Conservation (phyloP, 2,113 vertebrate genomes). For the Tringa solitaria region DNA sequence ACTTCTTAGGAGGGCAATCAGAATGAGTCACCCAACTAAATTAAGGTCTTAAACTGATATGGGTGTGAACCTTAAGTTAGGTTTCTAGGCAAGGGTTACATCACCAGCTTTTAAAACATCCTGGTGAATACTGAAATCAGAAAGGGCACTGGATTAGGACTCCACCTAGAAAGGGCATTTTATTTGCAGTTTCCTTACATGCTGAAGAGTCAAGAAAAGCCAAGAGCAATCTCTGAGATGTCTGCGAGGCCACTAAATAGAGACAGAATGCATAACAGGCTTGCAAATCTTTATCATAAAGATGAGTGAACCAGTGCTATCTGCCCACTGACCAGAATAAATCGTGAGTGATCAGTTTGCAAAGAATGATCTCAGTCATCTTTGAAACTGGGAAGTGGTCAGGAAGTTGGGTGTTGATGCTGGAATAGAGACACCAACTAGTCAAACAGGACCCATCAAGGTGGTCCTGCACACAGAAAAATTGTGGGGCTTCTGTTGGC, state of each 20-base stretch:
- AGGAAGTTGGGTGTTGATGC: background rate
- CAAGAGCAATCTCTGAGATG: background rate
- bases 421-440: background rate
- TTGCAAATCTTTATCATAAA: background rate
- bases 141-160: background rate
- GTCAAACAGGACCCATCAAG: background rate
- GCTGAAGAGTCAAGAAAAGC: background rate
- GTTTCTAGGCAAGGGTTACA: background rate
- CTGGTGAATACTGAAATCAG: background rate
- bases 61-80: background rate
- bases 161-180: background rate
- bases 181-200: background rate
- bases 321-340: background rate
- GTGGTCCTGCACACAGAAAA: background rate
- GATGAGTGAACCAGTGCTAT: background rate
- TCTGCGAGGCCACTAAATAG: background rate
- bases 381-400: background rate
- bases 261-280: background rate
- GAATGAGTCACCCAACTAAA: background rate
- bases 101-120: background rate
- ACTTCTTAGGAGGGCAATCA: background rate
- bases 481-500: background rate
- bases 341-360: fast-evolving
- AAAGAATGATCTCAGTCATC: background rate
- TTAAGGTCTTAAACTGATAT: background rate